These are phyloP conservation scores for Troglohyphantes excavatus DNA, from an alignment of 2,888 invertebrate genomes.

Conservation along the genomic window DNA sequence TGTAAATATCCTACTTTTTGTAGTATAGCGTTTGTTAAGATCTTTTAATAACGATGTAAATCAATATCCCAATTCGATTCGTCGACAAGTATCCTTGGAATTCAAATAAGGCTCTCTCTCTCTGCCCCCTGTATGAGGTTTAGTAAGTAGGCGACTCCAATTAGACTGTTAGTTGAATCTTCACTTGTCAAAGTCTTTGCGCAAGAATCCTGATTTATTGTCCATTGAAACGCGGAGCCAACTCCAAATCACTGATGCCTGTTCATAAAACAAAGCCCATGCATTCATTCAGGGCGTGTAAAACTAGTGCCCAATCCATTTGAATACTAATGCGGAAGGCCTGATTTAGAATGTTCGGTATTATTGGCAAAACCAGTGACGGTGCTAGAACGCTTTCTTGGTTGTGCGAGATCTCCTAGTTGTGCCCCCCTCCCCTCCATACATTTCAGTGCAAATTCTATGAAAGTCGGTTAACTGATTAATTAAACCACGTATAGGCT, in stretches of 20 bases:
- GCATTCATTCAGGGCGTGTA: conserved; percentile 12
- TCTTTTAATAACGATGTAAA: conserved; percentile 26
- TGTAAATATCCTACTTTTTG: too few species aligned
- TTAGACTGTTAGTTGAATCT: neutral
- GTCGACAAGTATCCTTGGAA: conserved; percentile 13
- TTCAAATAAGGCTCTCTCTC: neutral
- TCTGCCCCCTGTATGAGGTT: neutral
- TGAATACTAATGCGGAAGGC: conserved; percentile 11
- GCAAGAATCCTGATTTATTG: conserved; percentile 14
- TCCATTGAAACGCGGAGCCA: conserved; percentile 23
- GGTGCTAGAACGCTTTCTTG: too few species aligned
- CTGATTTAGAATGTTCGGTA: too few species aligned
- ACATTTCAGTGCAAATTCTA: too few species aligned
- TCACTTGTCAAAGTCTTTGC: conserved; percentile 2
- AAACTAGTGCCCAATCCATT: conserved; percentile 20
- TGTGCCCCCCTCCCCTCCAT: too few species aligned
- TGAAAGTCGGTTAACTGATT: too few species aligned
- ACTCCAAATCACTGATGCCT: neutral
- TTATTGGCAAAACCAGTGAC: too few species aligned
- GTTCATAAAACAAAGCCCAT: conserved; percentile 16
- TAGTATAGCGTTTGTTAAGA: too few species aligned
- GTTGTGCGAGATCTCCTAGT: too few species aligned
- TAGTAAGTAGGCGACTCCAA: conserved; percentile 17
- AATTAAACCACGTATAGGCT: too few species aligned
- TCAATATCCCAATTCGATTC: neutral